These are phyloP conservation scores for Pectinophora gossypiella DNA, from an alignment of 1,140 invertebrate species.

Conservation along the genomic window DNA sequence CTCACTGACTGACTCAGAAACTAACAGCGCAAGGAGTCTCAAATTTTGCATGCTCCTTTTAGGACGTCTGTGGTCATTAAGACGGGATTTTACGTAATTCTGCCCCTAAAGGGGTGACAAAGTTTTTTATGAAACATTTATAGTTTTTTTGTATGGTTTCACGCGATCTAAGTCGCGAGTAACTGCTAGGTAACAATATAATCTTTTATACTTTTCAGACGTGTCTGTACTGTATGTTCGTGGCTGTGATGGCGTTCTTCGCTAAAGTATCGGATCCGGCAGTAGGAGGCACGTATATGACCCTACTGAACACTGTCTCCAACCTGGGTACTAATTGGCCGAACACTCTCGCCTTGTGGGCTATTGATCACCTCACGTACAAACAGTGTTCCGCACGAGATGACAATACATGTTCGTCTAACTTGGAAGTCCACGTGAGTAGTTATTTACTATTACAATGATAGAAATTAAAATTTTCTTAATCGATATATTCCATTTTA, in stretches of 20 bases:
- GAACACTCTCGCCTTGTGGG: conserved; percentile 92
- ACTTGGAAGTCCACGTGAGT: conserved; percentile 60
- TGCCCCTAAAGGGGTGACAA: too few species aligned
- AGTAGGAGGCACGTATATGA: conserved; percentile 99
- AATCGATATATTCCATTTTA: too few species aligned
- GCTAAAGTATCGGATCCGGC: conserved; percentile 90
- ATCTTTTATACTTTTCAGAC: conserved; percentile 55
- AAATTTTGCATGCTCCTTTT: too few species aligned
- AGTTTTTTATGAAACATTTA: too few species aligned
- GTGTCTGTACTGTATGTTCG: conserved; percentile 82
- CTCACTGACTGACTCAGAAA: too few species aligned
- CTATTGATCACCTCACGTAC: conserved; percentile 92
- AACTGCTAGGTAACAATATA: too few species aligned
- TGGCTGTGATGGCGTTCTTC: conserved; percentile 82
- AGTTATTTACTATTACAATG: too few species aligned
- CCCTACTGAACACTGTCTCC: conserved; percentile 95
- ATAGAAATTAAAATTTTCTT: too few species aligned
- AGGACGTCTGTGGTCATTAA: too few species aligned
- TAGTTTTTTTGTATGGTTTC: conserved; percentile 8
- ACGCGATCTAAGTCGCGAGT: too few species aligned
- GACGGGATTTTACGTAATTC: too few species aligned
- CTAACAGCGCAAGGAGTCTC: too few species aligned
- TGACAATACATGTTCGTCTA: conserved; percentile 59
- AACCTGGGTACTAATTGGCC: conserved; percentile 99
- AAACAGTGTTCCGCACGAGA: conserved; percentile 80